Base-by-base conservation (phyloP, 2,113 vertebrate genomes). In the Blennius ocellaris region DNA sequence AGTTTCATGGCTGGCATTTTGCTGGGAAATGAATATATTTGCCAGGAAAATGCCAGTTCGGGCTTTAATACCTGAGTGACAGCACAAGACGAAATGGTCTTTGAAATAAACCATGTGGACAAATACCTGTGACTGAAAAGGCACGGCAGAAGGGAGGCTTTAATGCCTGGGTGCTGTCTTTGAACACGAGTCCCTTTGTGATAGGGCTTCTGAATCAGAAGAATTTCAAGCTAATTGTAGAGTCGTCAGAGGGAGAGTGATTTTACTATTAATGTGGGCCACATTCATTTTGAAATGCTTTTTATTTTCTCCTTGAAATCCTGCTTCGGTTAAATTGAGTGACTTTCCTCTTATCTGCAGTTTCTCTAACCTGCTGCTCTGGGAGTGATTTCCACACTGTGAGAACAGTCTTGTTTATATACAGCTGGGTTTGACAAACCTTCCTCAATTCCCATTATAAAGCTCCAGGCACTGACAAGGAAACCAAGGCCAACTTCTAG, bases 151-250 rank as follows among this genome's bases (percentile, higher is more conserved):
- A 41, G 11, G 53, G 59, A 2, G 62, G 65, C 64, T 78, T 85
- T 37, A 57, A 47, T 41, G 40, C 59, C 60, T 37, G 57, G 66
- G 6, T 10, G 62, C 53, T 66, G 45, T 70, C 83, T 88, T 78
- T 87, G 80, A 88, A 82, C 72, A 72, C 8, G 12, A 58, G 47
- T 16, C 59, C 59, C 70, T 89, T 90, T 90, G 89, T 84, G 85
- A 90, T 84, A 59, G 9, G 69, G 47, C 57, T 63, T 84, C 56
- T 72, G 70, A 68, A 66, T 83, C 50, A 6, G 76, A 87, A 88
- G 84, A 69, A 89, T 89, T 83, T 66, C 78, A 82, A 72, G 73
- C 78, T 92, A 84, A 92, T 84, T 87, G 69, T 68, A 62, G 73
- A 77, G 56, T 76, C 49, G 78, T 78, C 52, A 62, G 69, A 38